These are phyloP conservation scores for Forbesichthys agassizii DNA, from an alignment of 2,113 vertebrate species.

Conservation along the genomic window DNA sequence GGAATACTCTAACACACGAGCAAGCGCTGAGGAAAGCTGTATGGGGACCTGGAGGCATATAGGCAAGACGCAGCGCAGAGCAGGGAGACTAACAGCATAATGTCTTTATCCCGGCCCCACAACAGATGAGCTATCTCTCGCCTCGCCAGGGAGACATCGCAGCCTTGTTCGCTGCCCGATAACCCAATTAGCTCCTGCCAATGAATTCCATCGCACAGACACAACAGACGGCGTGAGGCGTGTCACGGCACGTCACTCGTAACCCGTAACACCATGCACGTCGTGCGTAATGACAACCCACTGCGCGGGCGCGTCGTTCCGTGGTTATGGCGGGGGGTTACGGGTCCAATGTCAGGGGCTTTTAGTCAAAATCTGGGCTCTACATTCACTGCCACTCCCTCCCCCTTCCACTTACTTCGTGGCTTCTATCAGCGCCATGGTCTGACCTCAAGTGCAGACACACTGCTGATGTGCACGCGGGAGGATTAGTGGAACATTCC, in stretches of 20 bases:
- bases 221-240: neutral
- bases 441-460: constrained; percentile 37
- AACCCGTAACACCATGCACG: too few relatives aligned
- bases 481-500: constrained; percentile 59
- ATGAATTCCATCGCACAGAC: constrained; percentile 41
- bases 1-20: constrained; percentile 70
- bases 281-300: constrained; percentile 40
- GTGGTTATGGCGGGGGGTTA: constrained; percentile 12
- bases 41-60: constrained; percentile 10
- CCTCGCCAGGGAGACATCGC: constrained; percentile 24
- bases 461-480: constrained; percentile 43
- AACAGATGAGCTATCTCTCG: constrained; percentile 49
- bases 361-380: neutral
- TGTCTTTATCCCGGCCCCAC: constrained; percentile 26
- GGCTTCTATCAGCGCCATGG: constrained; percentile 21
- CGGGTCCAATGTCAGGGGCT: too few relatives aligned
- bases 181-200: constrained; percentile 58
- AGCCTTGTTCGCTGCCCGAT: constrained; percentile 59
- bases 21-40: constrained; percentile 59
- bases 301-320: constrained; percentile 43
- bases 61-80: constrained; percentile 31
- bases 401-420: constrained; percentile 3
- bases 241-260: constrained; percentile 12
- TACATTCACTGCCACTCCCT: neutral
- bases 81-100: constrained; percentile 23